Percentiles rank a stretch among this genome's conserved stretches.
These are phyloP conservation scores for Lepidocyrtinus sp. DNA, from an alignment of 2,888 invertebrate species.

Conservation along the genomic window DNA sequence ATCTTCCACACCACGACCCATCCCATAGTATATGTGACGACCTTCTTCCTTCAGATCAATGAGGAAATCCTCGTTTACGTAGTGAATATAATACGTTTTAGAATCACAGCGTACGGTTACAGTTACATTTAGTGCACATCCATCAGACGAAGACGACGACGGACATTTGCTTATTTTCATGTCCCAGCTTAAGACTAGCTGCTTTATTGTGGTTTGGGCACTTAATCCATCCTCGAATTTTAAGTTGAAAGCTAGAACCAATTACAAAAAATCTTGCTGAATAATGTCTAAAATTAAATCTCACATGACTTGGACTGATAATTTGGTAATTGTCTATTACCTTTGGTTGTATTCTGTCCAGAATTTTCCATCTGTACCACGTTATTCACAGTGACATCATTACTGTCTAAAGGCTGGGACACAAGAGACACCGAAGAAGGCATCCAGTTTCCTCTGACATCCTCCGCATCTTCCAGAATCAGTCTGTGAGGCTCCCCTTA, in stretches of 20 bases:
- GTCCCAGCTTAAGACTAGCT: slow-evolving; percentile 65
- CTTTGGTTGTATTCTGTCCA: slow-evolving; percentile 40
- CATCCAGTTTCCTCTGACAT: slow-evolving; percentile 71
- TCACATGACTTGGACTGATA: too few relatives aligned
- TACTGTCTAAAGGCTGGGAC: slow-evolving; percentile 46
- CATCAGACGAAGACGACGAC: background rate
- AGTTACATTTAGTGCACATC: slow-evolving; percentile 53
- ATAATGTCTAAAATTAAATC: too few relatives aligned
- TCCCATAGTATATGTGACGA: slow-evolving; percentile 88
- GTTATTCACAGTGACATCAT: slow-evolving; percentile 52
- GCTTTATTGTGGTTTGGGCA: slow-evolving; percentile 49
- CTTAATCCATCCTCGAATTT: slow-evolving; percentile 34
- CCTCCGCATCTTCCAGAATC: slow-evolving; percentile 84
- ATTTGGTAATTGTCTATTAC: slow-evolving; percentile 26
- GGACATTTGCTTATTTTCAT: slow-evolving; percentile 56
- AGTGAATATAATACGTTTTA: slow-evolving; percentile 64
- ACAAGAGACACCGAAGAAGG: slow-evolving; percentile 49
- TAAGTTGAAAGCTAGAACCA: slow-evolving; percentile 38
- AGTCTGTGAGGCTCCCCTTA: slow-evolving; percentile 85
- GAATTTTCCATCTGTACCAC: slow-evolving; percentile 61
- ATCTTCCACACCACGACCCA: slow-evolving; percentile 75
- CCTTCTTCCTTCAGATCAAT: slow-evolving; percentile 65
- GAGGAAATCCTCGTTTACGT: slow-evolving; percentile 63
- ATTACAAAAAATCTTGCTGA: slow-evolving; percentile 21
- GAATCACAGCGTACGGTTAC: slow-evolving; percentile 64